Conservation (phyloP, 2,797 vertebrate species). For the Scomberomorus guttatus region DNA sequence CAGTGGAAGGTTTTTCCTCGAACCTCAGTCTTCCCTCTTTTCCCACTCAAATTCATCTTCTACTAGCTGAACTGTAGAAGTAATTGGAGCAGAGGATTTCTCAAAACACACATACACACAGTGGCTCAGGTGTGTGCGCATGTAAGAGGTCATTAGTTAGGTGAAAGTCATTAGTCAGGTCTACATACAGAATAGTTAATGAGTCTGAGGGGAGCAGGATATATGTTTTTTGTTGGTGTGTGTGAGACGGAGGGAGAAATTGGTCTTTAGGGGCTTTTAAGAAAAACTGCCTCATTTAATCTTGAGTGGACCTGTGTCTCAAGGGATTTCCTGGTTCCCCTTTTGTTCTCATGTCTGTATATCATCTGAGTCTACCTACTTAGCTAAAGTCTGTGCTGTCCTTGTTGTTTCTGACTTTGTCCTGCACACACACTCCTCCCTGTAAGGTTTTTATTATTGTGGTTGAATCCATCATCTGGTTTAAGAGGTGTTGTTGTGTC, state of each 20-base stretch:
- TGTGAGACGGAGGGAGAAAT: slow-evolving; percentile 24
- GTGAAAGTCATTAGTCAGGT: slow-evolving; percentile 43
- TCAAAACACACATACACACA: slow-evolving; percentile 8
- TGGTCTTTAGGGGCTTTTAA: slow-evolving; percentile 50
- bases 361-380: slow-evolving; percentile 15
- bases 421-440: background rate
- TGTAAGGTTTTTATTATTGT: background rate
- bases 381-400: background rate
- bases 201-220: slow-evolving; percentile 57
- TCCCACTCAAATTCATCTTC: background rate
- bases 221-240: slow-evolving; percentile 33
- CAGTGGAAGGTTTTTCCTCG: slow-evolving; percentile 5
- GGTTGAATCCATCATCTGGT: background rate
- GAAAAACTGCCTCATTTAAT: slow-evolving; percentile 59
- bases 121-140: slow-evolving; percentile 23
- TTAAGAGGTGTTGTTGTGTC: background rate
- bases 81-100: background rate
- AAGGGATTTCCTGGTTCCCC: background rate
- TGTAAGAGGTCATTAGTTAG: slow-evolving; percentile 38
- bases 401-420: background rate
- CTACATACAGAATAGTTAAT: slow-evolving; percentile 51
- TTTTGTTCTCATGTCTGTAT: slow-evolving; percentile 17
- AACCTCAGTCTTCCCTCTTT: background rate
- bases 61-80: background rate
- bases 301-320: background rate